A percentile compares a stretch with the other conserved stretches of the same genome.
These are phyloP conservation scores for Phasianus colchicus DNA, from an alignment of 2,113 vertebrate genomes.

Conservation along the genomic window DNA sequence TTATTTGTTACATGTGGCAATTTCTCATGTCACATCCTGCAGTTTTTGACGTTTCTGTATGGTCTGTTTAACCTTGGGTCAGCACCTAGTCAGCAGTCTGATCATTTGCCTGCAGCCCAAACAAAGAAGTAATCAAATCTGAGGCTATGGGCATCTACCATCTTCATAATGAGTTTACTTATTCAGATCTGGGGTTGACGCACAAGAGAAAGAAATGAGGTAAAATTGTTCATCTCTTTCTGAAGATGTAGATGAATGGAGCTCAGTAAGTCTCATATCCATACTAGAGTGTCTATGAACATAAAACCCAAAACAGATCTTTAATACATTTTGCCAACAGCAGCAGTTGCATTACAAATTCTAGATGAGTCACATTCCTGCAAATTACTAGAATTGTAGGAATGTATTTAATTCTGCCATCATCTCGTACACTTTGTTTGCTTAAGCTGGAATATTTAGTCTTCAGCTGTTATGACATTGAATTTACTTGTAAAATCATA, in stretches of 20 bases:
- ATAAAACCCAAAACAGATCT: neutral
- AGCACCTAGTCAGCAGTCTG: neutral
- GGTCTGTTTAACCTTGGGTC: neutral
- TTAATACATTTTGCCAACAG: conserved; percentile 20
- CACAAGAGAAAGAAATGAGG: neutral
- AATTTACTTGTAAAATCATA: neutral
- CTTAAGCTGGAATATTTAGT: neutral
- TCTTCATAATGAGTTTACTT: neutral
- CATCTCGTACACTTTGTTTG: conserved; percentile 18
- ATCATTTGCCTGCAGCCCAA: neutral
- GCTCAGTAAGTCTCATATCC: neutral
- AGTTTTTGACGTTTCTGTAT: neutral
- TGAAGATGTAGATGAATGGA: neutral
- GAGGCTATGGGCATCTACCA: neutral
- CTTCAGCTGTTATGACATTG: neutral
- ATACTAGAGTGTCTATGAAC: neutral
- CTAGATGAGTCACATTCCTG: conserved; percentile 29
- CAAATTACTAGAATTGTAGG: neutral
- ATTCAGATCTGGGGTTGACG: neutral
- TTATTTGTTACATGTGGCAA: neutral
- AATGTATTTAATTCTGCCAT: neutral
- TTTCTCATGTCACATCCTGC: rapidly evolving
- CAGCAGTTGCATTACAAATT: conserved; percentile 51
- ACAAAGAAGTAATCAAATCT: neutral
- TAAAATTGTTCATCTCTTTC: neutral